Evolutionary conservation across 2,888 invertebrate genomes (phyloP), one percentile per base, ranked within the genome.

Genomic region (Chironomus riparius): DNA sequence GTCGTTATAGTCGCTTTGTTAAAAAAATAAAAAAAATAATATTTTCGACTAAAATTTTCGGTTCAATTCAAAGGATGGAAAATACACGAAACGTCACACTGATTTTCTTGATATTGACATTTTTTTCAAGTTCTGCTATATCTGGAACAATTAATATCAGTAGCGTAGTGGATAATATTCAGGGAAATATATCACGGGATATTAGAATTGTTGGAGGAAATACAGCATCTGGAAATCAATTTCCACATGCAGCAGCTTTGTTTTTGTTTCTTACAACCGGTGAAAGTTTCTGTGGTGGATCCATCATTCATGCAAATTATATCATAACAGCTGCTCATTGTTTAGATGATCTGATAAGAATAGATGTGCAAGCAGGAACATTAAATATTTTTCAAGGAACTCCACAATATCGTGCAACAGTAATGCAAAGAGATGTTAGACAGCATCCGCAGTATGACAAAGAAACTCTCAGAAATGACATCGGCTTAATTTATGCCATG

Each of bases 301-400:
- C 15, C 1, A 76, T 76, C 18, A 76, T 76, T 47, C 69, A 68
- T 69, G 50, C n/a, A 6, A 50, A 50, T 18, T 76, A 56, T 28
- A 24, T 76, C 2, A n/a, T 74, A n/a, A 74, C 74, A 15, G 76
- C 76, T 10, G 76, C 76, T 2, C 76, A 76, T 69, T 76, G 76
- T 12, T 24, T 76, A 3, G 68, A 69, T 38, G 76, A 76, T 47
- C 12, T 56, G 4, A 28, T 68, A 7, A 24, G 69, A 48, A 38
- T 76, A 3, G 76, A 76, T 56, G 69, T 76, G 2, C 24, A 15
- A 38, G 76, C 76, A 38, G 76, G 76, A 38, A 21, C 62, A 2
- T n/a, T 15, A 18, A 68, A 68, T 1, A 76, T 76, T n/a, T 76
- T 68, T 13, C 48, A 47, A 2, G 56, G 56, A n/a, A 24, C 56